Percentiles rank a stretch among this genome's conserved stretches.
Conservation (phyloP, 37 sponge, comb jelly and placozoan genomes). For the Agelas oroides region DNA sequence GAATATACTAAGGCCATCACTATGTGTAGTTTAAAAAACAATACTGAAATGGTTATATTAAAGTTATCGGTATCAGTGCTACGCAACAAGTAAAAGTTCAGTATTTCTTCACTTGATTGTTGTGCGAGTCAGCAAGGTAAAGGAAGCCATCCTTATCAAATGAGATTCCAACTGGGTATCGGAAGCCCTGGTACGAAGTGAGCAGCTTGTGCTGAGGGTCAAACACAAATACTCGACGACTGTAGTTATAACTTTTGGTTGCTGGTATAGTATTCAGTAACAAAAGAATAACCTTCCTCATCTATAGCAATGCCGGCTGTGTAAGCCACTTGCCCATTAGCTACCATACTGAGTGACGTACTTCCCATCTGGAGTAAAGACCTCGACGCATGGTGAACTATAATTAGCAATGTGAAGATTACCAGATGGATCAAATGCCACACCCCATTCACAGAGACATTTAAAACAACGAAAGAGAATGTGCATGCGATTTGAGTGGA, state of each 20-base stretch:
- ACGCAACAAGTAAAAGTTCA: no score
- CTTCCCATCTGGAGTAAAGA: slow-evolving; percentile 34
- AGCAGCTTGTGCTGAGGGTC: slow-evolving; percentile 1
- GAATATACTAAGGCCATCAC: no score
- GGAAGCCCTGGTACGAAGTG: neutral
- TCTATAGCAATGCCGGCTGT: slow-evolving; percentile 56
- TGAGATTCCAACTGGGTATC: slow-evolving; percentile 4
- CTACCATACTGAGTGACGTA: slow-evolving; percentile 21
- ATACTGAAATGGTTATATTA: no score
- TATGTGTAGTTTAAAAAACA: no score
- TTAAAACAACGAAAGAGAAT: no score
- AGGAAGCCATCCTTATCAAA: slow-evolving; percentile 12
- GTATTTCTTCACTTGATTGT: no score
- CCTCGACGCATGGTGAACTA: neutral
- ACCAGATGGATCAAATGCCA: slow-evolving; percentile 46
- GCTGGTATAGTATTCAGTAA: neutral
- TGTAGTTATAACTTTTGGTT: neutral
- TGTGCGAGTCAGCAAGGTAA: slow-evolving; percentile 1
- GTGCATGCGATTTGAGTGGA: no score
- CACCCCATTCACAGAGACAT: slow-evolving; percentile 35
- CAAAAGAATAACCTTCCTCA: slow-evolving; percentile 38
- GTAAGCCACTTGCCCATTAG: neutral
- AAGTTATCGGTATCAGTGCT: no score
- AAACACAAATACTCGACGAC: neutral
- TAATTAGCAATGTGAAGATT: slow-evolving; percentile 46